Evolutionary conservation across 1,140 invertebrate genomes (phyloP).

Genomic region (Apis florea): DNA sequence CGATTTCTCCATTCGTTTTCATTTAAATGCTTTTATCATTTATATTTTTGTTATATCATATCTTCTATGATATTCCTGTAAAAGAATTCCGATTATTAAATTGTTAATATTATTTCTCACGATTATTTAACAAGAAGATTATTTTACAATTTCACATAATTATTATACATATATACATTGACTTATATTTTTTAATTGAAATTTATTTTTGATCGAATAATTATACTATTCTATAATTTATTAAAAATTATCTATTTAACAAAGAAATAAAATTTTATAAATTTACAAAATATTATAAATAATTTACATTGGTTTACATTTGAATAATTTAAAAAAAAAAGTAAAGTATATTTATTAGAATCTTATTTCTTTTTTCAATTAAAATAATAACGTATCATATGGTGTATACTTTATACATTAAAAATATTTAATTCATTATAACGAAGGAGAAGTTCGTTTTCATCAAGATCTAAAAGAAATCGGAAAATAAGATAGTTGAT

Average conservation of each 20-base stretch:
- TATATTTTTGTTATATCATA: not conserved
- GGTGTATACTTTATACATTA: no score
- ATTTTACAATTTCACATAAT: no score
- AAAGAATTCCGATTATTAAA: not conserved
- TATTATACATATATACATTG: not conserved
- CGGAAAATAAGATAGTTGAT: conserved; percentile 22
- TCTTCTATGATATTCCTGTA: no score
- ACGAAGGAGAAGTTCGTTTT: not conserved
- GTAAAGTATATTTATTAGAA: not conserved
- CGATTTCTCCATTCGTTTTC: not conserved
- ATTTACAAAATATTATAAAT: not conserved
- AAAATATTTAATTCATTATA: conserved; percentile 1
- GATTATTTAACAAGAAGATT: not conserved
- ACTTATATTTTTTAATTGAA: not conserved
- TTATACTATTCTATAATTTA: not conserved
- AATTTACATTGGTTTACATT: not conserved
- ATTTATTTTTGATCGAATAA: not conserved
- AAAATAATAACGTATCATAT: no score
- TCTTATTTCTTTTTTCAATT: not conserved
- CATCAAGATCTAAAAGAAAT: conserved; percentile 19
- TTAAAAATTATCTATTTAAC: not conserved
- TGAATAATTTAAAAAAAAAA: no score
- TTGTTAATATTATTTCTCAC: not conserved
- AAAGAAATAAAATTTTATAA: not conserved
- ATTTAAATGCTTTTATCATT: not conserved